phyloP scores from a whole-genome alignment of 2,113 vertebrate species.

The Ranitomeya imitator region DNA sequence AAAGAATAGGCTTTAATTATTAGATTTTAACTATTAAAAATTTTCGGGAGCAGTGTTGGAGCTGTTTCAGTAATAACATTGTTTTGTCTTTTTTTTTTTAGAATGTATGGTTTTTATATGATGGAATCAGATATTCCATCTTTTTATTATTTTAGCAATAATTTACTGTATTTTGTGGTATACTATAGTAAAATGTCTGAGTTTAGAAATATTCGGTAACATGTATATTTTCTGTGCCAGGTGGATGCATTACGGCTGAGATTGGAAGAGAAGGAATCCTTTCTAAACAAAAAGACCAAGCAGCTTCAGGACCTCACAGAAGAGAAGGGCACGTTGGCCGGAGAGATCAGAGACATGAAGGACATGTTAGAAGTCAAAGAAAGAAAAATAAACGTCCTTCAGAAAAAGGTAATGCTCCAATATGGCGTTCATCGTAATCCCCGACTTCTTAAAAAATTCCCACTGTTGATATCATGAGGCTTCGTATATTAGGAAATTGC shows the following conservation, averaged over 20 bases:
- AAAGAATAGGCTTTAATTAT: no score
- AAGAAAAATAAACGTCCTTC: constrained; percentile 96
- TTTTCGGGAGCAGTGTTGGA: neutral
- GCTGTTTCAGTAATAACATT: neutral
- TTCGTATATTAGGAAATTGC: neutral
- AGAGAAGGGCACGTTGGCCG: constrained; percentile 95
- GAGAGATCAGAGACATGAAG: constrained; percentile 98
- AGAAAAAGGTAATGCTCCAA: constrained; percentile 87
- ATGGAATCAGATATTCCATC: neutral
- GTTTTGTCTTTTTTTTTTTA: neutral
- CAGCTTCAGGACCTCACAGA: constrained; percentile 98
- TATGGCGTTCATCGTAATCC: neutral
- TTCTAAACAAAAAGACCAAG: constrained; percentile 98
- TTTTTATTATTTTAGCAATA: neutral
- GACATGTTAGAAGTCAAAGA: constrained; percentile 99
- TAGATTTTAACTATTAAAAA: no score
- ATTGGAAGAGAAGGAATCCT: constrained; percentile 96
- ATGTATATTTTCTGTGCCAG: constrained; percentile 67
- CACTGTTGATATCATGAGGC: neutral
- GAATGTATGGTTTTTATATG: neutral
- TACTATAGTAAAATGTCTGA: neutral
- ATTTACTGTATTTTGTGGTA: neutral
- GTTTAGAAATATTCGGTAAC: neutral
- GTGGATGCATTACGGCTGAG: constrained; percentile 95
- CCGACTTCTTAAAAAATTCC: neutral